Percentiles rank a stretch among this genome's conserved stretches.
These are phyloP conservation scores for Sarcophaga caerulescens DNA, from an alignment of 2,888 invertebrate genomes.

Conservation along the genomic window DNA sequence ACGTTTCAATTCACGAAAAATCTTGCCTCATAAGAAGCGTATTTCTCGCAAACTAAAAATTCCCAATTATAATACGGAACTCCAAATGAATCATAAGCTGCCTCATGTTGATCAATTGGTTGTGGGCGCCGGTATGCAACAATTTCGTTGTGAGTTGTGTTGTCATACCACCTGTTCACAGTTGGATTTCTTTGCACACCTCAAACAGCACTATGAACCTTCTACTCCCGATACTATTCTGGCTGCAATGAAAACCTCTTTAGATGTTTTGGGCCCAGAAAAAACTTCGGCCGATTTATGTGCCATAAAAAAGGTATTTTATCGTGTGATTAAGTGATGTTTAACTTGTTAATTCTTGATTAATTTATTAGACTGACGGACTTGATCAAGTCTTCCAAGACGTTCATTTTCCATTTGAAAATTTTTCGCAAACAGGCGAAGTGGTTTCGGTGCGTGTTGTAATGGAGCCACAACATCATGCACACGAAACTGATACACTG, in stretches of 20 bases:
- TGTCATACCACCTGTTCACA: slow-evolving; percentile 89
- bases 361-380: slow-evolving; percentile 57
- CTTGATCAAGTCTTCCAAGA: slow-evolving; percentile 76
- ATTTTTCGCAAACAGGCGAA: slow-evolving; percentile 73
- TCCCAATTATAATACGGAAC: slow-evolving; percentile 72
- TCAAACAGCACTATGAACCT: slow-evolving; percentile 91
- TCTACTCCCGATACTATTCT: slow-evolving; percentile 67
- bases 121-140: slow-evolving; percentile 55
- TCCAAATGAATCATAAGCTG: slow-evolving; percentile 62
- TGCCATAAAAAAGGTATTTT: slow-evolving; percentile 66
- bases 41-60: slow-evolving; percentile 89
- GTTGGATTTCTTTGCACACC: slow-evolving; percentile 91
- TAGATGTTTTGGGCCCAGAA: slow-evolving; percentile 60
- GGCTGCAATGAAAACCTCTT: slow-evolving; percentile 65
- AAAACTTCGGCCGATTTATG: slow-evolving; percentile 58
- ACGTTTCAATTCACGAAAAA: slow-evolving; percentile 83
- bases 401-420: slow-evolving; percentile 78
- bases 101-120: slow-evolving; percentile 58
- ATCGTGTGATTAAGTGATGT: too few relatives aligned
- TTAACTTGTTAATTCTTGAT: neutral
- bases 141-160: slow-evolving; percentile 87
- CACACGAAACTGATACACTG: slow-evolving; percentile 55
- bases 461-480: slow-evolving; percentile 61
- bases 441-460: slow-evolving; percentile 61
- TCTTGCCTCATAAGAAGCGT: slow-evolving; percentile 92